Percentiles rank a stretch among this genome's conserved stretches.
These are phyloP conservation scores for Nyleta sp. DNA, from an alignment of 2,888 invertebrate genomes.

Conservation along the genomic window DNA sequence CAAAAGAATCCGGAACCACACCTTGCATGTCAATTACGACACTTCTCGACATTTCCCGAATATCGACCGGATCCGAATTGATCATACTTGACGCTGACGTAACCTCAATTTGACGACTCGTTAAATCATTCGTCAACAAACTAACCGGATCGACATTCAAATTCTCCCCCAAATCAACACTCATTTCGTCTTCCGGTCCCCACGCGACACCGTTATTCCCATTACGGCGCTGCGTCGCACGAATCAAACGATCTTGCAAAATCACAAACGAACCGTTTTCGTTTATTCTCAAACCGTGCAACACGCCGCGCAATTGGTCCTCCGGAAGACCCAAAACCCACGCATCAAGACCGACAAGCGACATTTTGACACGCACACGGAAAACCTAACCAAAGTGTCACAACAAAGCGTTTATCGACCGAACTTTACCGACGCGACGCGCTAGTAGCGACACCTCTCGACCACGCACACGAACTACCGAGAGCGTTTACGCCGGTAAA, in stretches of 20 bases:
- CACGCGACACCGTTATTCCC: neutral
- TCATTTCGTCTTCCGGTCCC: conserved; percentile 30
- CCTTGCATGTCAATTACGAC: neutral
- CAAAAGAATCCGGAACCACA: neutral
- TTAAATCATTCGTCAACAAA: conserved; percentile 15
- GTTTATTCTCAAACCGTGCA: neutral
- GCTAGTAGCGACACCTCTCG: neutral
- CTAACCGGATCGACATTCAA: too few species aligned
- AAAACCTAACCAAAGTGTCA: conserved; percentile 9
- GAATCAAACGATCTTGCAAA: neutral
- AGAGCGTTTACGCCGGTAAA: neutral
- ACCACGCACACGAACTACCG: neutral
- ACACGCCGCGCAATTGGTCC: conserved; percentile 3
- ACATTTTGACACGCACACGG: neutral
- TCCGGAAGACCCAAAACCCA: conserved; percentile 7
- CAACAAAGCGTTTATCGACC: neutral
- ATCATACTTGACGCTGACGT: neutral
- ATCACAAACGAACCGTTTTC: neutral
- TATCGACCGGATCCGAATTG: neutral
- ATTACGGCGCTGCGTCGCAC: neutral
- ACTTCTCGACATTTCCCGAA: too few species aligned
- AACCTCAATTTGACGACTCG: neutral
- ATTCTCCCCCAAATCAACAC: neutral
- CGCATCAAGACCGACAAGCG: neutral
- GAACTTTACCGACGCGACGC: neutral